Conservation (phyloP, 2,888 invertebrate species). For the Chrysina gloriosa region DNA sequence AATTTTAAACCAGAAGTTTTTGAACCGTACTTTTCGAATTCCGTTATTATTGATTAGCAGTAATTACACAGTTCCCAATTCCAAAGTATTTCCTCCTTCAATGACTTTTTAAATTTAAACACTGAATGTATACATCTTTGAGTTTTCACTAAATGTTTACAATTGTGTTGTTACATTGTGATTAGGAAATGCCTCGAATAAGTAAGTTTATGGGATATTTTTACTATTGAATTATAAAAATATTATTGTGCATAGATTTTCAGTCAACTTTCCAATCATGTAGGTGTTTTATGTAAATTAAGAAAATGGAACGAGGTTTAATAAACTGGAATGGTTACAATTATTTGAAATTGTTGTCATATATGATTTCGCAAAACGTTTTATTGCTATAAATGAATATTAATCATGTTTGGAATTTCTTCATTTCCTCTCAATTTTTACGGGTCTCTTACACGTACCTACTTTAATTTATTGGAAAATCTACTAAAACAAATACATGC, state of each 20-base stretch:
- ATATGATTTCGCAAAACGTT: background rate
- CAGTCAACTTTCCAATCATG: slow-evolving; percentile 4
- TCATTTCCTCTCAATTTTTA: slow-evolving; percentile 8
- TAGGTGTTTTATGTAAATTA: background rate
- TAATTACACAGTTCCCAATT: too few relatives aligned
- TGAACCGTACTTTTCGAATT: too few relatives aligned
- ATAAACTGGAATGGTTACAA: background rate
- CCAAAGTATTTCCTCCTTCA: too few relatives aligned
- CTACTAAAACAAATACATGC: background rate
- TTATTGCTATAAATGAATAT: background rate
- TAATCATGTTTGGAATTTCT: slow-evolving; percentile 3
- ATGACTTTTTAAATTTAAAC: too few relatives aligned
- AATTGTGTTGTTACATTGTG: too few relatives aligned
- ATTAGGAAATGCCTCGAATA: too few relatives aligned
- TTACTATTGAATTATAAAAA: background rate
- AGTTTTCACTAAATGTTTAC: too few relatives aligned
- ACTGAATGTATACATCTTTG: too few relatives aligned
- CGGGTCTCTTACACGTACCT: background rate
- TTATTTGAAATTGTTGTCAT: background rate
- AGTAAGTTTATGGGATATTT: too few relatives aligned
- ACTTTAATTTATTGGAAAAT: background rate
- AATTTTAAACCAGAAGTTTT: too few relatives aligned
- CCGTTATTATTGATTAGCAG: too few relatives aligned
- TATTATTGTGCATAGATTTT: background rate
- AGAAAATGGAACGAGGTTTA: slow-evolving; percentile 19